Base-by-base conservation (phyloP, 2,888 invertebrate genomes). In the Volucella zonaria region DNA sequence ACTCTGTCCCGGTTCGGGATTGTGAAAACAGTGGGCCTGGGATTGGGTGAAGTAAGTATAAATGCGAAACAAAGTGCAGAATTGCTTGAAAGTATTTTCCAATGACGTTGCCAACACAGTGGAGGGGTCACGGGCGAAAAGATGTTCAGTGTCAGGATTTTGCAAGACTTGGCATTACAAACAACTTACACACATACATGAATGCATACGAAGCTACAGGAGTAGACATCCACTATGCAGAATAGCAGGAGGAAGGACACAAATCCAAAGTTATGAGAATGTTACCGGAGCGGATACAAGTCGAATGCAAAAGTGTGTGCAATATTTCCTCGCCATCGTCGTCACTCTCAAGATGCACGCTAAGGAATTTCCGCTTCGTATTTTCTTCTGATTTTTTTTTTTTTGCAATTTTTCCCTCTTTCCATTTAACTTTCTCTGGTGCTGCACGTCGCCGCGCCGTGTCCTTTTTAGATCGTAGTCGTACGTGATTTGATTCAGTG, bases 281-380 rank as follows among this genome's bases (percentile, higher is more conserved):
- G 76, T 78, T 77, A 85, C 85, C 81, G 85, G 73, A 85, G 81
- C 81, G 85, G 85, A 85, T 81, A 85, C 81, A 81, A 85, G 81
- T 81, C 85, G 81, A 81, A 81, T 81, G 85, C 81, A 77, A 85
- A 85, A 85, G 76, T 81, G 85, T 85, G 81, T 85, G 81, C 76
- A 85, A 85, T 85, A 85, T 85, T 81, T 85, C 81, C 77, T 85
- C 73, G 43, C 76, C 76, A 76, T 58, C 52, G 67, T 76, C 71
- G 85, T 77, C 80, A 62, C 73, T 78, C 73, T 81, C 62, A 85
- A 81, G 85, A 85, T 81, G 81, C 77, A 85, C 73, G 81, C 81
- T 77, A 81, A 81, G 85, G 81, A 85, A 85, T 85, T 85, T 85
- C 85, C 85, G 81, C 51, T 81, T 85, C 58, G 81, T 68, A 80